phyloP scores from a whole-genome alignment of 2,797 vertebrate species.

The Anguilla megastoma region DNA sequence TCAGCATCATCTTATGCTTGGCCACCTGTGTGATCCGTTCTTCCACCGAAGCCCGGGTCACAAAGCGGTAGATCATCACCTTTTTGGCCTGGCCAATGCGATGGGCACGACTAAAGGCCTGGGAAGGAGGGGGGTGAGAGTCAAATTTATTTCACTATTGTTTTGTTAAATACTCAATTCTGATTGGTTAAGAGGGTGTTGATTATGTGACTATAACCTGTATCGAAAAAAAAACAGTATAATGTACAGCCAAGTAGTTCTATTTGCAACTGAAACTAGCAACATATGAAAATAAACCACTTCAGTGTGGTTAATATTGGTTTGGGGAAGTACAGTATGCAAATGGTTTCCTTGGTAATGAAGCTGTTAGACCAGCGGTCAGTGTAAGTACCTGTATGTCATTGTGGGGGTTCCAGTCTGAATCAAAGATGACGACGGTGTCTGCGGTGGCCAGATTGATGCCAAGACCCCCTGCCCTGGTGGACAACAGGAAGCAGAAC shows the following conservation, averaged over 20 bases:
- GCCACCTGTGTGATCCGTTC: conserved; percentile 96
- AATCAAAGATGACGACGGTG: conserved; percentile 95
- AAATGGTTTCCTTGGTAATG: neutral
- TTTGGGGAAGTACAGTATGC: neutral
- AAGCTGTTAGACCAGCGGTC: neutral
- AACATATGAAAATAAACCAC: neutral
- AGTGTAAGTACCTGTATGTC: conserved; percentile 84
- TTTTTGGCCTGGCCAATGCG: conserved; percentile 96
- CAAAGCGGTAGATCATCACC: conserved; percentile 98
- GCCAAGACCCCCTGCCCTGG: conserved; percentile 89
- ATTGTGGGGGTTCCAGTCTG: conserved; percentile 97
- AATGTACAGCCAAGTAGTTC: neutral
- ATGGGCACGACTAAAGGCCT: conserved; percentile 96
- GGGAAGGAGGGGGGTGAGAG: neutral
- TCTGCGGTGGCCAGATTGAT: conserved; percentile 95
- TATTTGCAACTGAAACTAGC: neutral
- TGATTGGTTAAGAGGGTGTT: neutral
- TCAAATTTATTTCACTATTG: neutral
- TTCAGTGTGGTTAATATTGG: neutral
- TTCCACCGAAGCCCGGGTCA: conserved; percentile 93
- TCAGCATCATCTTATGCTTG: conserved; percentile 98
- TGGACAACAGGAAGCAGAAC: conserved; percentile 94
- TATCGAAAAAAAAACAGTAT: neutral
- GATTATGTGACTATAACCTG: neutral
- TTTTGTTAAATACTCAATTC: neutral